These are phyloP conservation scores for Sprattus sprattus DNA, from an alignment of 2,113 vertebrate genomes.

Conservation along the genomic window DNA sequence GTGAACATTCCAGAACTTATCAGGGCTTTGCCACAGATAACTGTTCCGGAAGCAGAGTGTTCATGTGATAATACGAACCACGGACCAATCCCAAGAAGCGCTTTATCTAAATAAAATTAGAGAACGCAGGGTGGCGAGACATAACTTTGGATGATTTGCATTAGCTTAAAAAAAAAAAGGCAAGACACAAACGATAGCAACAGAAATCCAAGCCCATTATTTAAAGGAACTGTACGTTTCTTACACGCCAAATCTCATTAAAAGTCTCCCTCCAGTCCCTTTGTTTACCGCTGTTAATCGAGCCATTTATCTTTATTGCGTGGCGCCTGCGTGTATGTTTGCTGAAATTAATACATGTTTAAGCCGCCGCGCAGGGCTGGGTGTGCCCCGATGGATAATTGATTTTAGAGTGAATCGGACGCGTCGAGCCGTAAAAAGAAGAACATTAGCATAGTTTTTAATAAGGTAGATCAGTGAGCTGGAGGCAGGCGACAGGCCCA, in stretches of 20 bases:
- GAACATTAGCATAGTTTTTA: constrained; percentile 78
- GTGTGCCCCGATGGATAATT: constrained; percentile 76
- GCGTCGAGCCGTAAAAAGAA: constrained; percentile 76
- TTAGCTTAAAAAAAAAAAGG: constrained; percentile 61
- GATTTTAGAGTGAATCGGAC: constrained; percentile 77
- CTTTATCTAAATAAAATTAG: constrained; percentile 78
- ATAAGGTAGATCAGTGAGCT: constrained; percentile 68
- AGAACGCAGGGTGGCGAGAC: constrained; percentile 72
- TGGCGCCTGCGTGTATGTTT: constrained; percentile 73
- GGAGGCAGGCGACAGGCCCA: constrained; percentile 55
- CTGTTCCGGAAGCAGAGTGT: background rate
- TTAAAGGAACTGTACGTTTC: constrained; percentile 76
- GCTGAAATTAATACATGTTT: constrained; percentile 78
- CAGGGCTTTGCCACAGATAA: background rate
- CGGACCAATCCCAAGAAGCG: constrained; percentile 69
- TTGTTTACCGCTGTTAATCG: constrained; percentile 77
- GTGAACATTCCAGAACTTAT: background rate
- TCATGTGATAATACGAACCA: constrained; percentile 73
- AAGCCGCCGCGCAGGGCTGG: constrained; percentile 62
- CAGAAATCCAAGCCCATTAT: constrained; percentile 71
- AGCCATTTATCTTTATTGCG: constrained; percentile 79
- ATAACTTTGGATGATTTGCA: constrained; percentile 72
- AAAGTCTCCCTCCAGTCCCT: constrained; percentile 65
- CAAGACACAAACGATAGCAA: constrained; percentile 23
- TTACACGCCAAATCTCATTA: constrained; percentile 77